Evolutionary conservation across 2,888 invertebrate genomes (phyloP).

Genomic region (Drosophila greeni): DNA sequence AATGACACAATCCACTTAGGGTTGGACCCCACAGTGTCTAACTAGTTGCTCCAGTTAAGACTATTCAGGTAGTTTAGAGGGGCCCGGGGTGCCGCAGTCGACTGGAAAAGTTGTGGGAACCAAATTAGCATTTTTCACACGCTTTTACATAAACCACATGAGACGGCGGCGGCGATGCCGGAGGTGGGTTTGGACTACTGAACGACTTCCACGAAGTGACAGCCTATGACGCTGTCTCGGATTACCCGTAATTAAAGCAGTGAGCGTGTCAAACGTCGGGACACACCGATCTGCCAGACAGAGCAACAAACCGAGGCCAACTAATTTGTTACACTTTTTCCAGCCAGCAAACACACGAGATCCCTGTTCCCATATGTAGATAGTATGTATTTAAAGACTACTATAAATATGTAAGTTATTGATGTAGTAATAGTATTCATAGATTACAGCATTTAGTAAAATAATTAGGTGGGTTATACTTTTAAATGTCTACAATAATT

Average conservation of each 20-base stretch:
- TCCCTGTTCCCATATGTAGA: background rate
- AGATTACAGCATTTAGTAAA: too few relatives aligned
- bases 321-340: slow-evolving; percentile 48
- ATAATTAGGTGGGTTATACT: too few relatives aligned
- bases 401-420: too few relatives aligned
- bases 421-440: too few relatives aligned
- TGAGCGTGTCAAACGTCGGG: slow-evolving; percentile 57
- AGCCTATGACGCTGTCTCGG: slow-evolving; percentile 56
- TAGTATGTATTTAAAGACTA: background rate
- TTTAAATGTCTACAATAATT: too few relatives aligned
- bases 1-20: slow-evolving; percentile 49
- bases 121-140: slow-evolving; percentile 76
- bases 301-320: slow-evolving; percentile 35
- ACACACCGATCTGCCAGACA: slow-evolving; percentile 1
- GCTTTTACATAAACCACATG: slow-evolving; percentile 55
- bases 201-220: slow-evolving; percentile 50
- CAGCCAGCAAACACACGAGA: slow-evolving; percentile 12
- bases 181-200: slow-evolving; percentile 23
- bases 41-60: slow-evolving; percentile 39
- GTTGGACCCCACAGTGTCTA: slow-evolving; percentile 46
- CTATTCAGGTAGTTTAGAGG: slow-evolving; percentile 8
- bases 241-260: slow-evolving; percentile 65
- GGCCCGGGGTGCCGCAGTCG: slow-evolving; percentile 40
- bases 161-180: background rate
- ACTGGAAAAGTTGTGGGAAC: slow-evolving; percentile 72